Conservation (phyloP, 2,888 invertebrate species). For the Acleris literana region DNA sequence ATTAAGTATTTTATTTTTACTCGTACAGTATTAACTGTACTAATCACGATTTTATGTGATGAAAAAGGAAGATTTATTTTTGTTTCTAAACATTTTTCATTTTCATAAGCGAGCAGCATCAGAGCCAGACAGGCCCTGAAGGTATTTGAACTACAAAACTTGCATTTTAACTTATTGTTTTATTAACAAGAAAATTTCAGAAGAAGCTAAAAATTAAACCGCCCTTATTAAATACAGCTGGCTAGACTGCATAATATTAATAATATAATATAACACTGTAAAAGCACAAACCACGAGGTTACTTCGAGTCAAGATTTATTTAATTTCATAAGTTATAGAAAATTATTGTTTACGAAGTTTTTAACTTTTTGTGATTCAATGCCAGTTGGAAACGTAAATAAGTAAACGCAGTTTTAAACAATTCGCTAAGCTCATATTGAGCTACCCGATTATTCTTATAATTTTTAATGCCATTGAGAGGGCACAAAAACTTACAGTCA, state of each 20-base stretch:
- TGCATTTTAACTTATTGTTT: slow-evolving; percentile 12
- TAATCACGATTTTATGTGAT: no score
- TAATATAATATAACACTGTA: slow-evolving; percentile 13
- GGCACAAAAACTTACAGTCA: no score
- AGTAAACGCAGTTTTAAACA: no score
- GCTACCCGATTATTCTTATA: no score
- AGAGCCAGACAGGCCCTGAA: slow-evolving; percentile 10
- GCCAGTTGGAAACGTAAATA: not conserved
- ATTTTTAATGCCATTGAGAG: no score
- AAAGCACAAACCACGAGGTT: slow-evolving; percentile 23
- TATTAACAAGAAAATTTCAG: slow-evolving; percentile 15
- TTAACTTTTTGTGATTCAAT: not conserved
- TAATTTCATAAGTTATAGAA: not conserved
- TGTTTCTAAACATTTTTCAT: not conserved
- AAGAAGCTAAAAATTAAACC: slow-evolving; percentile 8
- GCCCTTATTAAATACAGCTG: slow-evolving; percentile 21
- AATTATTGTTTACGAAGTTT: not conserved
- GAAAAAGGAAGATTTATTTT: no score
- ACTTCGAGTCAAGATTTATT: not conserved
- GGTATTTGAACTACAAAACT: slow-evolving; percentile 4
- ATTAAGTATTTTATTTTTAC: no score
- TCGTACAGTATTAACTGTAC: no score
- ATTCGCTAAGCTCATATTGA: no score
- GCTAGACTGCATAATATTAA: slow-evolving; percentile 28
- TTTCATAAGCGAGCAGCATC: not conserved